Percentiles rank a stretch among this genome's conserved stretches.
Evolutionary conservation across 1,140 invertebrate genomes (phyloP).

Genomic region (Leucophenga varia): DNA sequence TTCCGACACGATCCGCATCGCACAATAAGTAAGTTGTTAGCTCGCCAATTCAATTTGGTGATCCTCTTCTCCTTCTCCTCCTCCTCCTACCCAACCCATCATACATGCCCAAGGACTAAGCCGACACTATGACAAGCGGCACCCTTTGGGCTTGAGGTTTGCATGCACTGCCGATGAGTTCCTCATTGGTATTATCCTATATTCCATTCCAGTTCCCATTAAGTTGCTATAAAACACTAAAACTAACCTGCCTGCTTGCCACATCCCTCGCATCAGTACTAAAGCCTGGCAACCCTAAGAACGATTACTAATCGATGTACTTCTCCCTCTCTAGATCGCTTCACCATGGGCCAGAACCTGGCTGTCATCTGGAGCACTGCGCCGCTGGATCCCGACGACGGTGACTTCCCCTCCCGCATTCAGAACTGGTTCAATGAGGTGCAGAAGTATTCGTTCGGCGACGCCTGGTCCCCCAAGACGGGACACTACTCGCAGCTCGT

Average conservation of each 20-base stretch:
- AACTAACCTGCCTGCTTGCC: too few relatives aligned
- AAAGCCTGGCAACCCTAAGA: too few relatives aligned
- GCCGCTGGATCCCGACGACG: slow-evolving; percentile 61
- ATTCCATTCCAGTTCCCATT: too few relatives aligned
- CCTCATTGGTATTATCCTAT: too few relatives aligned
- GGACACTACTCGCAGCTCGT: slow-evolving; percentile 68
- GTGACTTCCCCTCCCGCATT: slow-evolving; percentile 70
- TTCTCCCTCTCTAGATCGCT: slow-evolving; percentile 64
- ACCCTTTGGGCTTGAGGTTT: too few relatives aligned
- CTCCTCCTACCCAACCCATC: not conserved
- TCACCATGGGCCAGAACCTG: slow-evolving; percentile 76
- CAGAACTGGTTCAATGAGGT: slow-evolving; percentile 76
- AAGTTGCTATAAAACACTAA: too few relatives aligned
- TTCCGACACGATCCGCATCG: slow-evolving; percentile 67
- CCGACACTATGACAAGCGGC: too few relatives aligned
- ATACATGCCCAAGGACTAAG: too few relatives aligned
- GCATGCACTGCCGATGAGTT: too few relatives aligned
- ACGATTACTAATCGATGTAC: too few relatives aligned
- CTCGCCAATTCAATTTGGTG: too few relatives aligned
- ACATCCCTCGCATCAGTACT: too few relatives aligned
- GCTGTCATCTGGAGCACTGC: slow-evolving; percentile 72
- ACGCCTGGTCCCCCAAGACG: slow-evolving; percentile 63
- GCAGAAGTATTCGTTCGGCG: slow-evolving; percentile 63
- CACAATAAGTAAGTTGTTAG: slow-evolving; percentile 62
- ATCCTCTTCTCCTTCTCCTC: not conserved